Conservation (phyloP, 92 coral and sea anemone species). For the Galaxea fascicularis region DNA sequence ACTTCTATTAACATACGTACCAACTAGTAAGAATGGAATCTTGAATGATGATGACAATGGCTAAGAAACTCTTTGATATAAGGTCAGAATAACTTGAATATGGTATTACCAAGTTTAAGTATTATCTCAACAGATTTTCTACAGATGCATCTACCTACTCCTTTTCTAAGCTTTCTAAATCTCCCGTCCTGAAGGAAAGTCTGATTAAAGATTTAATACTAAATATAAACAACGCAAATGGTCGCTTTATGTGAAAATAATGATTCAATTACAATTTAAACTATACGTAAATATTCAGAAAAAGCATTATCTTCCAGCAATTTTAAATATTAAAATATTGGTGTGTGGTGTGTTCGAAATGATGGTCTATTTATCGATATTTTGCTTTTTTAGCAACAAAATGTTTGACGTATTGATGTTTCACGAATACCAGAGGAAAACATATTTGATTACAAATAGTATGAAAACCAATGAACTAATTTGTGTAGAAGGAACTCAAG, state of each 20-base stretch:
- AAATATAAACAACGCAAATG: not conserved
- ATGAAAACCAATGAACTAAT: not conserved
- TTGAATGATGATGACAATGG: too few species aligned
- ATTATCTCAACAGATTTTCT: too few species aligned
- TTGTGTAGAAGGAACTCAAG: not conserved
- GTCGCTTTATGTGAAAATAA: not conserved
- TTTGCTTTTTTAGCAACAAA: not conserved
- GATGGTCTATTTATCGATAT: not conserved
- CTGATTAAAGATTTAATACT: too few species aligned
- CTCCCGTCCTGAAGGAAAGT: too few species aligned
- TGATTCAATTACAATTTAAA: conserved; percentile 11
- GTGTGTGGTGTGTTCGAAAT: not conserved
- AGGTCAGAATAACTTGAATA: too few species aligned
- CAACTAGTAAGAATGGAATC: too few species aligned
- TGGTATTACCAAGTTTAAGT: too few species aligned
- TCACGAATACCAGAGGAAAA: not conserved
- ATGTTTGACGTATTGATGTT: not conserved
- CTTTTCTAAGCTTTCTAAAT: too few species aligned
- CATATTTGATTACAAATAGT: not conserved
- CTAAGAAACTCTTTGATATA: too few species aligned
- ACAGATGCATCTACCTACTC: too few species aligned
- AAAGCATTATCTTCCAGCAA: not conserved
- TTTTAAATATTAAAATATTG: conserved; percentile 8
- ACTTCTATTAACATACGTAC: too few species aligned
- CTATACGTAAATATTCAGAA: not conserved